Percentiles rank a stretch among this genome's conserved stretches.
These are phyloP conservation scores for Trichogramma evanescens DNA, from an alignment of 2,888 invertebrate genomes.

Conservation along the genomic window DNA sequence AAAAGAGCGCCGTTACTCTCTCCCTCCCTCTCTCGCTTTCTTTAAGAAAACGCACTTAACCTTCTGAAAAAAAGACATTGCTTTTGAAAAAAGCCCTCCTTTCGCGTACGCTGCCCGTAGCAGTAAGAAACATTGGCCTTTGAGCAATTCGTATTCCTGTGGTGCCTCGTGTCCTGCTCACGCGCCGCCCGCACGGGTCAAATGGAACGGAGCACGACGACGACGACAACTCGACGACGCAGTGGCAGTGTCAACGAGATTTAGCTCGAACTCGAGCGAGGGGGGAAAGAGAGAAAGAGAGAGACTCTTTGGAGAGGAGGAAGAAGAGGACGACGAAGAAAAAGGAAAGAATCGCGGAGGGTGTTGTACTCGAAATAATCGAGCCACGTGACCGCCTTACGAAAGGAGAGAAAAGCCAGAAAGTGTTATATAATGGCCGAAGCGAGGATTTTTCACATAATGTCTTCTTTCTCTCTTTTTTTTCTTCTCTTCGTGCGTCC, in stretches of 20 bases:
- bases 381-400: constrained; percentile 18
- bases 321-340: neutral
- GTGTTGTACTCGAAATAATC: constrained; percentile 14
- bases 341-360: neutral
- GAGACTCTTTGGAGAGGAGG: neutral
- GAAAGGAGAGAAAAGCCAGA: neutral
- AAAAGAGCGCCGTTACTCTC: neutral
- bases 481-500: too few relatives aligned
- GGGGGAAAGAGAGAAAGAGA: neutral
- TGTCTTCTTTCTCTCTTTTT: too few relatives aligned
- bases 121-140: neutral
- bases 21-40: neutral
- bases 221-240: constrained; percentile 7
- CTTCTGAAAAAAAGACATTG: neutral
- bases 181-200: constrained; percentile 18
- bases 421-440: neutral
- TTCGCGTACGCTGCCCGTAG: neutral
- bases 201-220: constrained; percentile 8
- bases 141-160: neutral
- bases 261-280: constrained; percentile 14
- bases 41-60: neutral
- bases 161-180: constrained; percentile 12
- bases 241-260: constrained; percentile 25
- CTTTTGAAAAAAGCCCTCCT: constrained; percentile 1
- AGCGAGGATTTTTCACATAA: too few relatives aligned